Conservation (phyloP, 1,140 invertebrate genomes). For the Fragariocoptes setiger region DNA sequence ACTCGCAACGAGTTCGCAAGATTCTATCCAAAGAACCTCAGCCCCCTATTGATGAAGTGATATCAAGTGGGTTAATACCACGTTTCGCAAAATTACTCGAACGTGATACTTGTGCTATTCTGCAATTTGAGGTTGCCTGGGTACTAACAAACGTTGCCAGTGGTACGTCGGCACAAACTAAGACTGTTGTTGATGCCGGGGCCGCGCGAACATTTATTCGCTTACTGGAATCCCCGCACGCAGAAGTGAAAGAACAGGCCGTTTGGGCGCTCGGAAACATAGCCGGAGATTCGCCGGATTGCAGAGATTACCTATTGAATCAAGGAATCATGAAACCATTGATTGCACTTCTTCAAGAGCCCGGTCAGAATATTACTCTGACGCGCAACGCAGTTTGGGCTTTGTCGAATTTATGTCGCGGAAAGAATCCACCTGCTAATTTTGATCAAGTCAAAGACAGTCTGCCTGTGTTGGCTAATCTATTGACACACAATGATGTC, state of each 20-base stretch:
- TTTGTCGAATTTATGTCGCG: constrained; percentile 73
- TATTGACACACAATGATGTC: constrained; percentile 57
- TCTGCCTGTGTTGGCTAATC: constrained; percentile 47
- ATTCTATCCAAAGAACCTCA: constrained; percentile 82
- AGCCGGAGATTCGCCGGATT: constrained; percentile 71
- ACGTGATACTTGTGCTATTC: constrained; percentile 40
- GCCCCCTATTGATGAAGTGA: constrained; percentile 91
- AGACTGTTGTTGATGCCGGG: constrained; percentile 35
- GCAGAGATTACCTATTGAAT: constrained; percentile 57
- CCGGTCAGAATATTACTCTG: constrained; percentile 20
- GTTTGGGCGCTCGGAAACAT: constrained; percentile 86
- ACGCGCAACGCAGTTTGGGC: constrained; percentile 91
- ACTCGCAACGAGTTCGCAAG: constrained; percentile 47
- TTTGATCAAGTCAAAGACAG: constrained; percentile 36
- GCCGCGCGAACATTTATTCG: constrained; percentile 53
- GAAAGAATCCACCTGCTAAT: constrained; percentile 79
- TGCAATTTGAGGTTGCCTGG: constrained; percentile 95
- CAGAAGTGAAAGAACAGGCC: constrained; percentile 67
- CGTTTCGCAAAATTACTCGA: constrained; percentile 64
- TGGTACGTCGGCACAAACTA: constrained; percentile 60
- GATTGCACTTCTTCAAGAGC: constrained; percentile 30
- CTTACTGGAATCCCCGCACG: constrained; percentile 35
- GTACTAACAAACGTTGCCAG: constrained; percentile 92
- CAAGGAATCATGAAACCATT: constrained; percentile 52
- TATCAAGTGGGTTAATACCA: constrained; percentile 66